phyloP scores from a whole-genome alignment of 2,888 invertebrate species.

The Aelia acuminata region DNA sequence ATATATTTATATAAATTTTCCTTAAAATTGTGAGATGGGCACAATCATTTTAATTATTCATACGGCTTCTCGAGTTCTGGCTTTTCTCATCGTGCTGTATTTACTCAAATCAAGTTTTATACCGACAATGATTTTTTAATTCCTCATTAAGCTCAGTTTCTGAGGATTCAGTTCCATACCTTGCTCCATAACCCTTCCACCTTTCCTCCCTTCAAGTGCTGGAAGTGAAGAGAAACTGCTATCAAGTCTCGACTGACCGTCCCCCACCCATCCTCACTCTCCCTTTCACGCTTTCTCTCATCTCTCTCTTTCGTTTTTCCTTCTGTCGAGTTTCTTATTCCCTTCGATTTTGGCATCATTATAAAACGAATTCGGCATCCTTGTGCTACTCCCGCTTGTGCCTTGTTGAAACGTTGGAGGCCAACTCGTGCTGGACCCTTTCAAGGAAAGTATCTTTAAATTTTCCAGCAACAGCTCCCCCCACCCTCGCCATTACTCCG shows the following conservation, averaged over 20 bases:
- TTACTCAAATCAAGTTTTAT: too few relatives aligned
- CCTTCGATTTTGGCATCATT: background rate
- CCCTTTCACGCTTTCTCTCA: conserved; percentile 4
- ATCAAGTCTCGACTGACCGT: background rate
- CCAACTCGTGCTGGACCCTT: background rate
- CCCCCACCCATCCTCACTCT: background rate
- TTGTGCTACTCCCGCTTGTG: background rate
- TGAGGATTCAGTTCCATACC: too few relatives aligned
- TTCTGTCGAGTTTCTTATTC: background rate
- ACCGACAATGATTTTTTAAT: too few relatives aligned
- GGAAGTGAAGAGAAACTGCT: background rate
- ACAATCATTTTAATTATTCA: too few relatives aligned
- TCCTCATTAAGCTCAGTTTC: too few relatives aligned
- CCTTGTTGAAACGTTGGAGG: background rate
- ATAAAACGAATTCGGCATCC: background rate
- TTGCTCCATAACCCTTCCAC: too few relatives aligned
- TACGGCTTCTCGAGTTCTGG: too few relatives aligned
- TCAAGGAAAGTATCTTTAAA: background rate
- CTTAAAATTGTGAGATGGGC: too few relatives aligned
- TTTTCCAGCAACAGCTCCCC: background rate
- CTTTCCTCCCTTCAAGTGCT: too few relatives aligned
- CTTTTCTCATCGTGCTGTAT: too few relatives aligned
- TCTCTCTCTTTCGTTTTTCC: background rate
- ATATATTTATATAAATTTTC: too few relatives aligned
- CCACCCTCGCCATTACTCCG: background rate